Conservation (phyloP, 2,797 vertebrate genomes). For the Echeneis naucrates region DNA sequence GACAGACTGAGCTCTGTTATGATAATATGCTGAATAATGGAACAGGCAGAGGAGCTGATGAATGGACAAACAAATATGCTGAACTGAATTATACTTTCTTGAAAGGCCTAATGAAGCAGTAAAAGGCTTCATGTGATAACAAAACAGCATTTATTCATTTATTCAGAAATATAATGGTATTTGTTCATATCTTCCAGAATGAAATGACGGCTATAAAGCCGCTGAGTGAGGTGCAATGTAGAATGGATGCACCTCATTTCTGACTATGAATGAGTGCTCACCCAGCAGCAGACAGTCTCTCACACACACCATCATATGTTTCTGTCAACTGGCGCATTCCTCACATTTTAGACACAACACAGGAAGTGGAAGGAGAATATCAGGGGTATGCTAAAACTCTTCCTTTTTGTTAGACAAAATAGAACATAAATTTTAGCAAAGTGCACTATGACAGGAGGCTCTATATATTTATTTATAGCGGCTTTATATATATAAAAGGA, state of each 20-base stretch:
- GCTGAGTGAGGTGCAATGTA: neutral
- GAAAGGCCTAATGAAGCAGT: conserved; percentile 3
- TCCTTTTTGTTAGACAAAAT: conserved; percentile 41
- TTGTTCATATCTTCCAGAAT: neutral
- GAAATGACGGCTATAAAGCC: neutral
- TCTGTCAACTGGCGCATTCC: conserved; percentile 28
- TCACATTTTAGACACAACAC: conserved; percentile 32
- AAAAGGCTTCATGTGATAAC: conserved; percentile 9
- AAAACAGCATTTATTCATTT: conserved; percentile 7
- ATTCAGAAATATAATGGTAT: conserved; percentile 10
- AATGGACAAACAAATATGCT: neutral
- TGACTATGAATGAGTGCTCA: conserved; percentile 19
- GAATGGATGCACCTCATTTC: conserved; percentile 16
- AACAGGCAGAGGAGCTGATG: conserved; percentile 3
- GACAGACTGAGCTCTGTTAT: neutral
- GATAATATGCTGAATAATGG: neutral
- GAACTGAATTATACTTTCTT: neutral
- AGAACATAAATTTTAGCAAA: conserved; percentile 44
- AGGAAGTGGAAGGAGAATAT: conserved; percentile 4
- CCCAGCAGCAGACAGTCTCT: conserved; percentile 13
- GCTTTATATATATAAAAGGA: conserved; percentile 45
- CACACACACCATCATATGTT: conserved; percentile 35
- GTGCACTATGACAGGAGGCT: conserved; percentile 16
- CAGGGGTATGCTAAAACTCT: conserved; percentile 15
- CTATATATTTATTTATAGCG: no score